Evolutionary conservation across 2,797 vertebrate species (phyloP), one percentile per base, ranked within the genome.

Genomic region (Heliangelus exortis): DNA sequence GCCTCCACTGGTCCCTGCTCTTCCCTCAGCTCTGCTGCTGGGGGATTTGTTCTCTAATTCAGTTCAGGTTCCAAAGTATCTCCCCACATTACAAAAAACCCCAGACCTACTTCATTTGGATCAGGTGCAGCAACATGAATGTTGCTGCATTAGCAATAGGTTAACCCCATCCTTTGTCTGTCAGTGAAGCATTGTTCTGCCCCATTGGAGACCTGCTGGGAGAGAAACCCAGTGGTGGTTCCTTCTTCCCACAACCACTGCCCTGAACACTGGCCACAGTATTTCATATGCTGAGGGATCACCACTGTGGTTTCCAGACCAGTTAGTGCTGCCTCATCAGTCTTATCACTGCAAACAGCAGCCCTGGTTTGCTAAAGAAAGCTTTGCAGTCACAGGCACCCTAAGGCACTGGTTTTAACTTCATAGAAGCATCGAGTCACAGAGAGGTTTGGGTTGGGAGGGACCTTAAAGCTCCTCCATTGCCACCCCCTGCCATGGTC

Each of bases 91-190:
- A 71, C 62, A 65, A 4, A 10, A 23, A 84, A 74, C 14, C 0
- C 0, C 80, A 51, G 12, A 20, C 1, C 3, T 5, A 6, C 31
- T n/a, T 36, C 69, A 22, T 8, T 0, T 29, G 50, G 61, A 50
- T 6, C 4, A n/a, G 59, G 26, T n/a, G 43, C 76, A 79, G 63
- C 0, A 2, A 7, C 28, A 6, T 1, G 8, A 53, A 2, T 0
- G 1, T 59, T 59, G 3, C 23, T 26, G 2, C 36, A 9, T 39
- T 0, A 51, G 33, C 10, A 78, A 5, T 2, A 51, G 13, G 62
- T 39, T 34, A 6, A 19, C 8, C 12, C 0, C 28, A 1, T 18
- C n/a, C 58, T n/a, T 54, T 19, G 57, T 59, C 21, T 43, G 39
- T 3, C 85, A 2, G 17, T 28, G 5, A 9, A 62, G 53, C n/a